Percentiles rank a stretch among this genome's conserved stretches.
Evolutionary conservation across 1,140 invertebrate genomes (phyloP).

Genomic region (Papilio xuthus): DNA sequence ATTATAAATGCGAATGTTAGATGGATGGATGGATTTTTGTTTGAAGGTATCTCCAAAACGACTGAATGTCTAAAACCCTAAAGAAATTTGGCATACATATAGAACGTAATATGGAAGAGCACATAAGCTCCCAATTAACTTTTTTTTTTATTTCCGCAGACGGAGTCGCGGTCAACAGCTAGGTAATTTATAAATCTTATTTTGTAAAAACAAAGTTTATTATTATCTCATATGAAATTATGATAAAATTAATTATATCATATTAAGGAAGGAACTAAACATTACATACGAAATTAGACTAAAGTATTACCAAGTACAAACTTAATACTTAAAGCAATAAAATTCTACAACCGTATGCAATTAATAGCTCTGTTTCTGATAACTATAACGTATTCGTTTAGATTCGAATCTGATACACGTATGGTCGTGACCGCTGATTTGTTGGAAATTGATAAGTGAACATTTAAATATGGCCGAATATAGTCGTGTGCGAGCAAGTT

Average conservation of each 20-base stretch:
- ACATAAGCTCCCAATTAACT: too few species aligned
- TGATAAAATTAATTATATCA: too few species aligned
- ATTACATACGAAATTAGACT: neutral
- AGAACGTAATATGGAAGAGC: too few species aligned
- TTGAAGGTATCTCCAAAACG: too few species aligned
- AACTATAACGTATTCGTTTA: conserved; percentile 21
- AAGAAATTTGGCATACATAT: too few species aligned
- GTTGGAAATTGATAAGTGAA: conserved; percentile 65
- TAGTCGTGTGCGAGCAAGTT: conserved; percentile 7
- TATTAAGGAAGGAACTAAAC: neutral
- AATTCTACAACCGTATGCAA: neutral
- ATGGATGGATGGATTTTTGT: too few species aligned
- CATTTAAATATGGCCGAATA: conserved; percentile 57
- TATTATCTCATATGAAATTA: too few species aligned
- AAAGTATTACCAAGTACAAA: neutral
- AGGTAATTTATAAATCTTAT: neutral
- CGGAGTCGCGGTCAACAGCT: too few species aligned
- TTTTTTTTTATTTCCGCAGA: too few species aligned
- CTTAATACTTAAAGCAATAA: neutral
- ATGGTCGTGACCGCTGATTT: conserved; percentile 70
- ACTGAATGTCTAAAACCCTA: too few species aligned
- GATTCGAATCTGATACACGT: conserved; percentile 63
- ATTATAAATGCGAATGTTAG: too few species aligned
- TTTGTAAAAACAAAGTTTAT: neutral
- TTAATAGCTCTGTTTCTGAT: conserved; percentile 27